Evolutionary conservation across 2,113 vertebrate species (phyloP).

Genomic region (Caretta caretta): DNA sequence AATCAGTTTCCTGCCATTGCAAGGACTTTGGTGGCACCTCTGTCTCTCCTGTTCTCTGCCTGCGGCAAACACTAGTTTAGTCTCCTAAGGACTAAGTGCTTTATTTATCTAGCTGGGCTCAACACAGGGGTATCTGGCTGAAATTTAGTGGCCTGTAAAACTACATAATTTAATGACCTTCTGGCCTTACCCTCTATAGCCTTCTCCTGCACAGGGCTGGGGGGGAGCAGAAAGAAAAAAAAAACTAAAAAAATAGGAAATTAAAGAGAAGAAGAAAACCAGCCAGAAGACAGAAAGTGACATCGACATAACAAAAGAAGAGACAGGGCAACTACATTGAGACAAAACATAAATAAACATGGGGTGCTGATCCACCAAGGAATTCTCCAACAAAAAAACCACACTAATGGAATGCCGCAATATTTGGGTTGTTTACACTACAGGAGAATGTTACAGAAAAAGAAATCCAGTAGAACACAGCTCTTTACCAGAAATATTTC

Average conservation of each 20-base stretch:
- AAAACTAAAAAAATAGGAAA: fast-evolving
- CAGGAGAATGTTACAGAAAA: not conserved
- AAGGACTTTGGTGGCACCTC: not conserved
- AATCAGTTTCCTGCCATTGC: not conserved
- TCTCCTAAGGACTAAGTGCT: not conserved
- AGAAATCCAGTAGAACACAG: not conserved
- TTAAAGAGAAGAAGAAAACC: not conserved
- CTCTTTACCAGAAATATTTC: not conserved
- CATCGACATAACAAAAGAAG: not conserved
- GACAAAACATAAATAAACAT: fast-evolving
- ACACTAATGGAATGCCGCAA: not conserved
- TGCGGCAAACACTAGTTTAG: not conserved
- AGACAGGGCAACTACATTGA: not conserved
- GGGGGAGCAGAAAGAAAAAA: not conserved
- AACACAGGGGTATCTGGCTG: not conserved
- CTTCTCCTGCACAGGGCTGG: fast-evolving
- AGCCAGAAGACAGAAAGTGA: not conserved
- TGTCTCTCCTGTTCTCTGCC: not conserved
- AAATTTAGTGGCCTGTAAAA: not conserved
- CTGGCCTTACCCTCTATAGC: not conserved
- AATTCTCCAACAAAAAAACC: not conserved
- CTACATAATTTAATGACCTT: not conserved
- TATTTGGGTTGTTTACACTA: not conserved
- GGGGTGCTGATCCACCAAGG: fast-evolving
- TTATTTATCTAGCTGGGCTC: not conserved